phyloP scores from a whole-genome alignment of 1,140 invertebrate species.

The Geopemphigus sp. region DNA sequence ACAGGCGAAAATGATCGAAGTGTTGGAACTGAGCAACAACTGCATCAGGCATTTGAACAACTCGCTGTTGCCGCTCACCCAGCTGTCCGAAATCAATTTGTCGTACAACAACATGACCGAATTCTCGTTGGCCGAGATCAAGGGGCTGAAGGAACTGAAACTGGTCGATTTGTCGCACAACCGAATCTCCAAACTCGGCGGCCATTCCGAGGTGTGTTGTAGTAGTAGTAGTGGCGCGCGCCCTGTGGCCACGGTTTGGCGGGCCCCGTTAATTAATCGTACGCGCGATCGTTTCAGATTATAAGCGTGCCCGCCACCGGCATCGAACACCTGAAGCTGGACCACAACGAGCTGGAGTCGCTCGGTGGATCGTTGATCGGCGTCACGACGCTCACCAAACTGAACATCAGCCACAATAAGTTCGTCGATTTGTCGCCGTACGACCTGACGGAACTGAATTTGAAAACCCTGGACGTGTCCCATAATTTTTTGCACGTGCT shows the following conservation, averaged over 20 bases:
- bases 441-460: constrained; percentile 70
- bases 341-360: constrained; percentile 68
- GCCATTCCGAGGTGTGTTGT: constrained; percentile 65
- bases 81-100: constrained; percentile 67
- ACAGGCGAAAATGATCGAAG: constrained; percentile 65
- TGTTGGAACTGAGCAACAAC: constrained; percentile 69
- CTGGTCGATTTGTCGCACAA: constrained; percentile 74
- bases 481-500: constrained; percentile 72
- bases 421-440: constrained; percentile 69
- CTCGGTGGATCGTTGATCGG: constrained; percentile 73
- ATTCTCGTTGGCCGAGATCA: constrained; percentile 74
- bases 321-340: constrained; percentile 68
- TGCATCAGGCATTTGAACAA: constrained; percentile 68
- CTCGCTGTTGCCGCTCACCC: constrained; percentile 68
- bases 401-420: constrained; percentile 73
- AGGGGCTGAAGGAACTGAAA: constrained; percentile 66
- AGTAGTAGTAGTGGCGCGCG: too few relatives aligned
- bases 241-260: too few relatives aligned
- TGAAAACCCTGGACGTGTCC: constrained; percentile 72
- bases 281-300: constrained; percentile 62
- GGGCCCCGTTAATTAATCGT: too few relatives aligned
- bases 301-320: constrained; percentile 69
- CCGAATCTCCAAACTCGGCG: constrained; percentile 65
- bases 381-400: constrained; percentile 66
- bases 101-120: constrained; percentile 72